phyloP scores from a whole-genome alignment of 1,140 invertebrate species.

The Cherax destructor region DNA sequence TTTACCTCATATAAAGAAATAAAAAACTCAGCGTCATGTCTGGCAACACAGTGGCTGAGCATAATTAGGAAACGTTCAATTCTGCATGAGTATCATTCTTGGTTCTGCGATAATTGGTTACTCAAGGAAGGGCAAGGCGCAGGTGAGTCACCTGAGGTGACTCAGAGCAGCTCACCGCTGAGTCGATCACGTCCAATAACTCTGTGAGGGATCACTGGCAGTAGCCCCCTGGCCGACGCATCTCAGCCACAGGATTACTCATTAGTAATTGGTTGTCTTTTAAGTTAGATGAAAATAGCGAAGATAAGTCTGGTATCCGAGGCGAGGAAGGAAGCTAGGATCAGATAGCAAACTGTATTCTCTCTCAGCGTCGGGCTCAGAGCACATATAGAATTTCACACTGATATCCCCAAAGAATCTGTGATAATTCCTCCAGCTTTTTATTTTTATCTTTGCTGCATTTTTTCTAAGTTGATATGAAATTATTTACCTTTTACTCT shows the following conservation, averaged over 20 bases:
- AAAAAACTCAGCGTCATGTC: too few species aligned
- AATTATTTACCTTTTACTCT: background rate
- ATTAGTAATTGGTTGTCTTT: constrained; percentile 44
- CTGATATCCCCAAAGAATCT: background rate
- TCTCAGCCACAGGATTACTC: constrained; percentile 16
- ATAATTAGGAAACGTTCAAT: too few species aligned
- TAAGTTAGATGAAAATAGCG: constrained; percentile 41
- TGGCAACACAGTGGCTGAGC: too few species aligned
- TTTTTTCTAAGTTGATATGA: background rate
- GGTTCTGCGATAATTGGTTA: too few species aligned
- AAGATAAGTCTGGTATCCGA: constrained; percentile 17
- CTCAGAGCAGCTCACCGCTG: background rate
- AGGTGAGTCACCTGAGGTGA: too few species aligned
- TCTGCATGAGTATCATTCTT: too few species aligned
- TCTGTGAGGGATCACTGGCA: background rate
- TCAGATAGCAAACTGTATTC: background rate
- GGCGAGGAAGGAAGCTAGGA: background rate
- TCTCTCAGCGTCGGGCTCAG: background rate
- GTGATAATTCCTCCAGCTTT: constrained; percentile 1
- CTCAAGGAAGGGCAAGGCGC: too few species aligned
- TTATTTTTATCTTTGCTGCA: background rate
- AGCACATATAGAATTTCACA: background rate
- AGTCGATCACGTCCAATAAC: constrained; percentile 26
- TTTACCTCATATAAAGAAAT: too few species aligned
- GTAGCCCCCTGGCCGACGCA: constrained; percentile 8